These are phyloP conservation scores for Ceyx melanurus DNA, from an alignment of 2,113 vertebrate species.

Conservation along the genomic window DNA sequence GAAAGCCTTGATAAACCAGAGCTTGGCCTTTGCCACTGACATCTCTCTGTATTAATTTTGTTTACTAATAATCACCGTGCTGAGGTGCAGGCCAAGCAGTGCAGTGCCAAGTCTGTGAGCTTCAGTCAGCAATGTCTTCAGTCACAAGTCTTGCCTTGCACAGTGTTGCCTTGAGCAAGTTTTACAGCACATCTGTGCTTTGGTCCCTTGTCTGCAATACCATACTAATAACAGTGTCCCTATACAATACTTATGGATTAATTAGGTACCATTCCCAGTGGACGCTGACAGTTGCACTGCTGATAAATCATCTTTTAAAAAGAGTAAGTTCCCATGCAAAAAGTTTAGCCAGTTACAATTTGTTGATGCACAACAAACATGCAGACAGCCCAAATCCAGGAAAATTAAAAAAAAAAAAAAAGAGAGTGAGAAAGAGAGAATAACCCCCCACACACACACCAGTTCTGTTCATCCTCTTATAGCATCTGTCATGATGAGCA, in stretches of 20 bases:
- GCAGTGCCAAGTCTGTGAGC: background rate
- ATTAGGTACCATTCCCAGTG: background rate
- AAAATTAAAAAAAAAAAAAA: background rate
- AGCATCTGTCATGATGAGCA: rapidly evolving
- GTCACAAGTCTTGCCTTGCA: background rate
- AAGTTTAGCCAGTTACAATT: background rate
- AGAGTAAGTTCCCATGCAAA: background rate
- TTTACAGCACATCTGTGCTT: background rate
- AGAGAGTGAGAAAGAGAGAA: no score
- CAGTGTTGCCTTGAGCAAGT: background rate
- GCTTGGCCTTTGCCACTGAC: background rate
- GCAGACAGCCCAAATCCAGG: background rate
- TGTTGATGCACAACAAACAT: background rate
- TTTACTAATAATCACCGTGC: background rate
- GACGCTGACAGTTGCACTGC: background rate
- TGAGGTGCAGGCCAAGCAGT: background rate
- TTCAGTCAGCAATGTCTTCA: background rate
- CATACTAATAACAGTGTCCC: background rate
- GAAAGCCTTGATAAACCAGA: background rate
- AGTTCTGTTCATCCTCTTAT: background rate
- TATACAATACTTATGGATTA: background rate
- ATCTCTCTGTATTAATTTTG: background rate
- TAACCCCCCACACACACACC: no score
- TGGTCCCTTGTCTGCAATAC: background rate
- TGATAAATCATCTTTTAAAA: background rate